Percentiles rank a stretch among this genome's conserved stretches.
These are phyloP conservation scores for Bombyx huttoni DNA, from an alignment of 2,888 invertebrate species.

Conservation along the genomic window DNA sequence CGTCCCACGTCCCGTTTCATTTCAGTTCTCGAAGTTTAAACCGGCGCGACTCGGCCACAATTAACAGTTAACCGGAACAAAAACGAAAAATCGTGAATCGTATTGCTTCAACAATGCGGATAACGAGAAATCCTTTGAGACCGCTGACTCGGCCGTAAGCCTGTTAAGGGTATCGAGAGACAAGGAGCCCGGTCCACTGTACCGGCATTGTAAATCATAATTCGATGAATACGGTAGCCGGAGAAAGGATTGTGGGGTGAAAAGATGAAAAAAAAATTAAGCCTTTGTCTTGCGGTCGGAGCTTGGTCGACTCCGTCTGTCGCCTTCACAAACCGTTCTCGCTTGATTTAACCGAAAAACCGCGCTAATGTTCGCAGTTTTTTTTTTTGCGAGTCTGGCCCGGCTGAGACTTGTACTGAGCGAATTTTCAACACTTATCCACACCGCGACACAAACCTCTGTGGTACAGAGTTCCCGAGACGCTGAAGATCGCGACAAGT, in stretches of 20 bases:
- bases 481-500: too few relatives aligned
- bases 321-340: too few relatives aligned
- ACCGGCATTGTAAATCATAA: neutral
- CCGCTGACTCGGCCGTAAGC: neutral
- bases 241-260: neutral
- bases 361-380: too few relatives aligned
- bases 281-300: neutral
- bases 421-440: too few relatives aligned
- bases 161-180: neutral
- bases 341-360: too few relatives aligned
- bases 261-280: too few relatives aligned
- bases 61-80: neutral
- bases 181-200: neutral
- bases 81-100: neutral
- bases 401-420: too few relatives aligned
- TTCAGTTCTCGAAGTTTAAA: neutral
- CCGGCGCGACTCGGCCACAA: neutral
- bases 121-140: neutral
- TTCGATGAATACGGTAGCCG: neutral
- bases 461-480: too few relatives aligned
- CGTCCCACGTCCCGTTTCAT: too few relatives aligned
- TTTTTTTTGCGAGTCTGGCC: too few relatives aligned
- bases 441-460: too few relatives aligned
- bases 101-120: neutral
- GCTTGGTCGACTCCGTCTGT: too few relatives aligned